Evolutionary conservation across 1,140 invertebrate genomes (phyloP).

Genomic region (Pseudomyrmex pallidus): DNA sequence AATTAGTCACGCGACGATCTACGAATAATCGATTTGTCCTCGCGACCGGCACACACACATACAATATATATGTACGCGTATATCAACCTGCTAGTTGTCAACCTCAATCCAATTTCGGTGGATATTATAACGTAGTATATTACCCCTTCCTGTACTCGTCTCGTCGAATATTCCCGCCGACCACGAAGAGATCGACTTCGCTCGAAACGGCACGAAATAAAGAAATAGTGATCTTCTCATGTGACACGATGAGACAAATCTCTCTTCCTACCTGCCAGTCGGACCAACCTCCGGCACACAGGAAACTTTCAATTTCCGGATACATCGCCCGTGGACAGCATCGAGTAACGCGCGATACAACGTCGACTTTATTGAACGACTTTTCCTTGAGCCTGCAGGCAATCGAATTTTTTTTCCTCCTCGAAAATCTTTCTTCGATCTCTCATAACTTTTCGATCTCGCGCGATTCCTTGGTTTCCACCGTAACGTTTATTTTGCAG

Average conservation of each 20-base stretch:
- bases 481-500: not conserved
- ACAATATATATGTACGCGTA: not conserved
- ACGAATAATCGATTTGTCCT: conserved; percentile 56
- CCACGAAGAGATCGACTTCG: conserved; percentile 48
- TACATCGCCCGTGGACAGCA: conserved; percentile 50
- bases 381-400: conserved; percentile 31
- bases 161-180: conserved; percentile 49
- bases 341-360: conserved; percentile 51
- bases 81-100: conserved; percentile 18
- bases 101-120: conserved; percentile 53
- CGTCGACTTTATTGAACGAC: conserved; percentile 43
- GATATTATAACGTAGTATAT: conserved; percentile 57
- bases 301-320: conserved; percentile 75
- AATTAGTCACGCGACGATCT: conserved; percentile 55
- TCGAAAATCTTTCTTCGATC: conserved; percentile 24
- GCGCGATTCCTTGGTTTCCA: not conserved
- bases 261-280: conserved; percentile 50
- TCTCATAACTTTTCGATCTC: conserved; percentile 44
- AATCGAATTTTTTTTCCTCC: conserved; percentile 26
- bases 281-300: not conserved
- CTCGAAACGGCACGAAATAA: conserved; percentile 46
- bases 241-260: conserved; percentile 58
- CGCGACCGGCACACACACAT: not conserved
- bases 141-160: not conserved
- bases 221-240: conserved; percentile 51